These are phyloP conservation scores for Pterocles gutturalis DNA, from an alignment of 2,113 vertebrate genomes.

Conservation along the genomic window DNA sequence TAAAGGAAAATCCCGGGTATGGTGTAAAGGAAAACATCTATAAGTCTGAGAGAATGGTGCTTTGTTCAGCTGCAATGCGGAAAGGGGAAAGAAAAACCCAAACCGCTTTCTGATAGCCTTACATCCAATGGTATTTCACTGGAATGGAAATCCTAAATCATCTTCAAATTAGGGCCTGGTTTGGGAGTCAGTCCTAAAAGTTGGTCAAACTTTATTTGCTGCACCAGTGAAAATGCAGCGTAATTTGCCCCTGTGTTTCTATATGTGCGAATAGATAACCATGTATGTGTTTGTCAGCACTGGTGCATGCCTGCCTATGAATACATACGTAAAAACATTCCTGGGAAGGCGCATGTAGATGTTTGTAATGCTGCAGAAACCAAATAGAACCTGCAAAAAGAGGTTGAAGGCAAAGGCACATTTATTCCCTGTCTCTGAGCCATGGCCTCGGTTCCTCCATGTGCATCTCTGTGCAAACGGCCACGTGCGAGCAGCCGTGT, in stretches of 20 bases:
- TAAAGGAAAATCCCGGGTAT: not conserved
- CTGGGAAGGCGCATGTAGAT: rapidly evolving
- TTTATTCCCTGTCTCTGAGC: rapidly evolving
- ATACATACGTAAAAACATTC: rapidly evolving
- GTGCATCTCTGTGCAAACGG: rapidly evolving
- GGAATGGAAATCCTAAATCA: not conserved
- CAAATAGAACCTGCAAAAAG: rapidly evolving
- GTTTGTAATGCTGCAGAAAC: rapidly evolving
- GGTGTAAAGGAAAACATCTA: slow-evolving; percentile 25
- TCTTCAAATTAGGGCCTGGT: not conserved
- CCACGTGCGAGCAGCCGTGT: not conserved
- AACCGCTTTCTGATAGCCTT: not conserved
- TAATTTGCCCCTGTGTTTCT: rapidly evolving
- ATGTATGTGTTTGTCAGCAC: rapidly evolving
- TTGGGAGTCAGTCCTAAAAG: not conserved
- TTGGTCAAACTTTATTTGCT: not conserved
- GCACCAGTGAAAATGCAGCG: not conserved
- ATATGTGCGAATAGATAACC: rapidly evolving
- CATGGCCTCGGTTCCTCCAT: rapidly evolving
- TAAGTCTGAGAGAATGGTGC: slow-evolving; percentile 5
- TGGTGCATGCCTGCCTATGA: rapidly evolving
- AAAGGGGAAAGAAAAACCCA: slow-evolving; percentile 22
- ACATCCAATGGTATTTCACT: not conserved
- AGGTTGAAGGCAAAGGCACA: rapidly evolving
- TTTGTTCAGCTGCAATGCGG: slow-evolving; percentile 35